These are phyloP conservation scores for Byasa hedistus DNA, from an alignment of 2,888 invertebrate genomes.

Conservation along the genomic window DNA sequence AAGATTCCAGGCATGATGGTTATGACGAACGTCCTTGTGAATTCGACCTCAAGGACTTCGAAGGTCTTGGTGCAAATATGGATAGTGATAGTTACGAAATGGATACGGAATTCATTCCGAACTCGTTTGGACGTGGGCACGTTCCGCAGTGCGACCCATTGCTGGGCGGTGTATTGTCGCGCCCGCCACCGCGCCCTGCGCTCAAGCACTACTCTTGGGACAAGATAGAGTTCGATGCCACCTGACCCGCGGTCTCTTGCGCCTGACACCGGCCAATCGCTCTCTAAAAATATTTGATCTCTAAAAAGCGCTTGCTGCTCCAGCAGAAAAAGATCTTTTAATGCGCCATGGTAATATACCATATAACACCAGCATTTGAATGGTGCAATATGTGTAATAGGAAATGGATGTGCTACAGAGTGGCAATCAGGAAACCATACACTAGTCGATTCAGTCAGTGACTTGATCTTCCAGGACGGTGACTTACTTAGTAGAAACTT, in stretches of 20 bases:
- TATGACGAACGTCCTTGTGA: slow-evolving; percentile 59
- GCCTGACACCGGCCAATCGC: slow-evolving; percentile 34
- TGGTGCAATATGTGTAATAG: slow-evolving; percentile 18
- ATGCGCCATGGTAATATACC: slow-evolving; percentile 1
- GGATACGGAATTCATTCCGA: slow-evolving; percentile 70
- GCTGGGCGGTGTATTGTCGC: slow-evolving; percentile 82
- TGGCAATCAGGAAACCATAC: slow-evolving; percentile 45
- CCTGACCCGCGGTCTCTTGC: slow-evolving; percentile 57
- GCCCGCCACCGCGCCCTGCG: slow-evolving; percentile 82
- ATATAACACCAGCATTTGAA: not conserved
- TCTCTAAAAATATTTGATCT: slow-evolving; percentile 49
- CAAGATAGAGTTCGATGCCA: slow-evolving; percentile 86
- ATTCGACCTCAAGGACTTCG: slow-evolving; percentile 82
- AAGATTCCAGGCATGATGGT: slow-evolving; percentile 55
- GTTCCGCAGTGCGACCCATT: slow-evolving; percentile 85
- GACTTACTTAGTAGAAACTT: slow-evolving; percentile 53
- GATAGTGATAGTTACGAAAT: slow-evolving; percentile 77
- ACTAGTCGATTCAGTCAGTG: slow-evolving; percentile 60
- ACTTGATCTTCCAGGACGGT: slow-evolving; percentile 63
- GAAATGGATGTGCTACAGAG: slow-evolving; percentile 45
- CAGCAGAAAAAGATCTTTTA: not conserved
- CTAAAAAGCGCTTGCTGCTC: slow-evolving; percentile 30
- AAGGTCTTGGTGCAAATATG: slow-evolving; percentile 81
- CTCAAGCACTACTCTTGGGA: slow-evolving; percentile 87
- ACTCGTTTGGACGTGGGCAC: slow-evolving; percentile 72